Percentiles rank a stretch among this genome's conserved stretches.
Conservation (phyloP, 2,113 vertebrate species). For the Nannobrachium achirus region DNA sequence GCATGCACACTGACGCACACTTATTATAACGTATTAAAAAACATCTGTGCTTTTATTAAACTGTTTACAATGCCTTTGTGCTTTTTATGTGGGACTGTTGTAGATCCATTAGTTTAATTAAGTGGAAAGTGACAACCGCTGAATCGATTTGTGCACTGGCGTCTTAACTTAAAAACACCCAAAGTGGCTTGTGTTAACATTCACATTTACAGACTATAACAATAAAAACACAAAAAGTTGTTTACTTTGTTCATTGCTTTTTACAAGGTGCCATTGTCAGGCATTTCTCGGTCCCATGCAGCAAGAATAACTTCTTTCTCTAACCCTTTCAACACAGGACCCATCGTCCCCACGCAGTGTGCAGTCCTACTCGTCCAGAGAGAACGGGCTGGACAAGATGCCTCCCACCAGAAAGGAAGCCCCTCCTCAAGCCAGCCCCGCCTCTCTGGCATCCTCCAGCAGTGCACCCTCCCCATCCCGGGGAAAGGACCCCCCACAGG, state of each 20-base stretch:
- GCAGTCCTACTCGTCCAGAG: conserved; percentile 90
- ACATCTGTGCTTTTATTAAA: too few relatives aligned
- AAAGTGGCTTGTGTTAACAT: background rate
- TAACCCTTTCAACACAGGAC: conserved; percentile 73
- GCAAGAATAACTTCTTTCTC: too few relatives aligned
- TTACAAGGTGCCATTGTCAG: too few relatives aligned
- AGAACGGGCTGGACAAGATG: conserved; percentile 89
- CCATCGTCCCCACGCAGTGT: conserved; percentile 90
- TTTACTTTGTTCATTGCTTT: too few relatives aligned
- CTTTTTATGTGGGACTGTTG: background rate
- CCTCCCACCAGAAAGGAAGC: conserved; percentile 83
- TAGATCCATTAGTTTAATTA: background rate
- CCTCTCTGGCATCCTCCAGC: conserved; percentile 89
- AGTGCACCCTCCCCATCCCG: conserved; percentile 85
- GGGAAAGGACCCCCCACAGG: conserved; percentile 83
- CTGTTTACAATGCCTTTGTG: too few relatives aligned
- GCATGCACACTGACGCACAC: background rate
- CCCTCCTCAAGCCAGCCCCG: conserved; percentile 84
- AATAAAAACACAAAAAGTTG: too few relatives aligned
- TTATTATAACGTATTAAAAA: too few relatives aligned
- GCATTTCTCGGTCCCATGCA: too few relatives aligned
- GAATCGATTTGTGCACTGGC: background rate
- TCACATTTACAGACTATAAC: too few relatives aligned
- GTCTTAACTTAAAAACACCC: background rate
- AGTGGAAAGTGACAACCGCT: too few relatives aligned